Base-by-base conservation (phyloP, 2,888 invertebrate species). In the Trichopria drosophilae region DNA sequence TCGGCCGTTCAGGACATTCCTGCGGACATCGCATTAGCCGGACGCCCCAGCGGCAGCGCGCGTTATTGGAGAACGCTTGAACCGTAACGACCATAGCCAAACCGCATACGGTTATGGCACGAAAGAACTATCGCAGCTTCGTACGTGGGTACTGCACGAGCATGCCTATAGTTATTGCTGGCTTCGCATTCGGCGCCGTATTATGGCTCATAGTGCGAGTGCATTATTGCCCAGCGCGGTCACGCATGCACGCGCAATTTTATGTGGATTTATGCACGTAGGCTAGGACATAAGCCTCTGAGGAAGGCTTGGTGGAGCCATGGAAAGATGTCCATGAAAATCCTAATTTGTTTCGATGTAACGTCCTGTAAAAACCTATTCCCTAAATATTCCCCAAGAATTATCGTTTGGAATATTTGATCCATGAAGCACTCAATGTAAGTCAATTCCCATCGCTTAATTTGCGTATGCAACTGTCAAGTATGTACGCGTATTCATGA, bases 41-140 rank as follows among this genome's bases (percentile, higher is more conserved):
- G 53, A 58, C 41, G 36, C 52, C 53, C 37, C 53, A 44, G 44
- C 45, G 51, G 57, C 63, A 68, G 68, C 67, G 66, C 66, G 68
- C 66, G 66, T 69, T 70, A 71, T 73, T 68, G 72, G 68, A 68
- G 64, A 66, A 64, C 66, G 65, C 53, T 60, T 62, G 65, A 67
- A 67, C 67, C 70, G 66, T 70, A 68, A 73, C 72, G 69, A 55
- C 60, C 66, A 58, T 64, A 63, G 59, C 59, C 56, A 66, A 68
- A 71, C 69, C 71, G 59, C 70, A 70, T 67, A 68, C 60, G 66
- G 65, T 69, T 69, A 68, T 65, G 53, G 62, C 60, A 63, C 59
- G 62, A 69, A 71, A 69, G 69, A 71, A 67, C 63, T 61, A 63
- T 62, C 47, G 59, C 49, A 4, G 35, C 20, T 22, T n/a, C 18